A percentile compares a stretch with the other conserved stretches of the same genome.
Evolutionary conservation across 2,888 invertebrate genomes (phyloP).

Genomic region (Baronia brevicornis): DNA sequence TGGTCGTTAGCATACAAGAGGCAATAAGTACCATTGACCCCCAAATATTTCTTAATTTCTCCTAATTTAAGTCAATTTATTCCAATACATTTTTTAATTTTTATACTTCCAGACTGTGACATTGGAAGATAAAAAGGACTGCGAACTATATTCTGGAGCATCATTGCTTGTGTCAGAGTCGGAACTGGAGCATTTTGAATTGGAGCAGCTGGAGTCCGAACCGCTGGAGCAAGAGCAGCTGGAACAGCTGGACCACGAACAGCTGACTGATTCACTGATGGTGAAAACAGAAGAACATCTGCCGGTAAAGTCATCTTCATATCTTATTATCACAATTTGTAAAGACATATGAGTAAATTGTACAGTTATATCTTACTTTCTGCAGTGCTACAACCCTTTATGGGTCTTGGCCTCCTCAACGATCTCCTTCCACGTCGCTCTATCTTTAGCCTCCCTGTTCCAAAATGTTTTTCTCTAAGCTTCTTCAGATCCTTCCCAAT

Average conservation of each 20-base stretch:
- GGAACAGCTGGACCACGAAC: conserved; percentile 3
- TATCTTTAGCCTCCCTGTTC: too few relatives aligned
- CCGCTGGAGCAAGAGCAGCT: background rate
- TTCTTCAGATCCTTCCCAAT: too few relatives aligned
- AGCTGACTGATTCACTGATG: conserved; percentile 11
- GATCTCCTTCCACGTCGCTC: too few relatives aligned
- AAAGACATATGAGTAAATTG: background rate
- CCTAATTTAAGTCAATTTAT: too few relatives aligned
- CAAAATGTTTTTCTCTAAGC: too few relatives aligned
- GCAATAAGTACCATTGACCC: too few relatives aligned
- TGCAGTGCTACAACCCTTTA: too few relatives aligned
- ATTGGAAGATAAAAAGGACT: conserved; percentile 25
- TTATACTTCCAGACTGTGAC: conserved; percentile 23
- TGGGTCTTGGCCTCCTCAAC: too few relatives aligned
- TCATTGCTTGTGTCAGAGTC: conserved; percentile 34
- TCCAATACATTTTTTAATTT: too few relatives aligned
- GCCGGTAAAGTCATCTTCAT: conserved; percentile 25
- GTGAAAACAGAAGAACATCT: conserved; percentile 25
- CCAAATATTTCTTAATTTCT: too few relatives aligned
- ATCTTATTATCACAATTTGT: background rate
- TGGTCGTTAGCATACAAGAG: too few relatives aligned
- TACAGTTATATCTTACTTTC: too few relatives aligned
- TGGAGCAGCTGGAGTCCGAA: conserved; percentile 1
- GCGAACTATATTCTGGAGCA: conserved; percentile 36
- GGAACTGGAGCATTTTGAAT: conserved; percentile 2